Conservation (phyloP, 2,888 invertebrate species). For the Apamea anceps region DNA sequence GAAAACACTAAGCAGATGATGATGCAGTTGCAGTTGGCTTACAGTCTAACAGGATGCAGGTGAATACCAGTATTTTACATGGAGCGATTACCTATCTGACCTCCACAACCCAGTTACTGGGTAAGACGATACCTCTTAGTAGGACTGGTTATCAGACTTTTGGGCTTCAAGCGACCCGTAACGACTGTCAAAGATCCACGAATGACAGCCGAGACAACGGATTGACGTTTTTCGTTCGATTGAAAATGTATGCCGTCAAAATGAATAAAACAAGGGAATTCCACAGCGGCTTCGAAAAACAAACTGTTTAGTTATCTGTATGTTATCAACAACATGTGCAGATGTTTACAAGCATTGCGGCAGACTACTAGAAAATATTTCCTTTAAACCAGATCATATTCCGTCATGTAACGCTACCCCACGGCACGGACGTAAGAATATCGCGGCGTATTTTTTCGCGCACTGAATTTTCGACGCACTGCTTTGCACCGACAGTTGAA, state of each 20-base stretch:
- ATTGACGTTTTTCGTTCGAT: neutral
- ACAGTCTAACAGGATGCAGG: too few species aligned
- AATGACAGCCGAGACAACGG: too few species aligned
- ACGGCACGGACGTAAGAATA: neutral
- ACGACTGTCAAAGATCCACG: too few species aligned
- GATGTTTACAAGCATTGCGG: neutral
- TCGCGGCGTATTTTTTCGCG: neutral
- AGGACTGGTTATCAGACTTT: too few species aligned
- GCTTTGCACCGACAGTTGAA: neutral
- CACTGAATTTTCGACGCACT: neutral
- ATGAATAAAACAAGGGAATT: neutral
- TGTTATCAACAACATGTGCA: neutral
- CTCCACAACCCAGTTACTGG: too few species aligned
- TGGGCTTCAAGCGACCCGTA: too few species aligned
- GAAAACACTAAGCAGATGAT: too few species aligned
- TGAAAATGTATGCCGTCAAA: neutral
- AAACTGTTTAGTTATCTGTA: neutral
- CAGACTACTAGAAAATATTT: neutral
- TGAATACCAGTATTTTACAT: too few species aligned
- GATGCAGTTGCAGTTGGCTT: too few species aligned
- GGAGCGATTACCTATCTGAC: too few species aligned
- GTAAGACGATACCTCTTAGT: too few species aligned
- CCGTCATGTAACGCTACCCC: neutral
- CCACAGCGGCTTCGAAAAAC: neutral
- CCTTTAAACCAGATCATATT: slow-evolving; percentile 20